Evolutionary conservation across 2,888 invertebrate genomes (phyloP), one percentile per base, ranked within the genome.

Genomic region (Pseudococcus longispinus): DNA sequence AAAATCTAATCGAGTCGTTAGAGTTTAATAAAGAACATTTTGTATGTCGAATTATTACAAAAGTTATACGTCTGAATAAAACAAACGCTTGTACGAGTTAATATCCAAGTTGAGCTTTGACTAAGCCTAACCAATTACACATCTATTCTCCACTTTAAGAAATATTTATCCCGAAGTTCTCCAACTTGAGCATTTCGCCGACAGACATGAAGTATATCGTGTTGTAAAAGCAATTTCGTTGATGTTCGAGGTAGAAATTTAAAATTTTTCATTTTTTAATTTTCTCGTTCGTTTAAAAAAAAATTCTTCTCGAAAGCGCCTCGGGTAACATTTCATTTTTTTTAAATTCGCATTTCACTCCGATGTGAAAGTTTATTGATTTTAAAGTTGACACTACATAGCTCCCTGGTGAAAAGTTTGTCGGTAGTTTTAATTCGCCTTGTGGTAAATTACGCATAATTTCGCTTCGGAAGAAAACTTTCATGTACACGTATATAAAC

Each of bases 401-500:
- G 29, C 20, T 70, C 70, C 70, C 70, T 3, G 29, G 32, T 42
- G 77, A 80, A 80, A 80, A 80, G 77, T 80, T 80, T 11, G 77
- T 42, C 15, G 42, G 77, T 42, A 20, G 77, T 80, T 80, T 80
- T 80, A 70, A 80, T 80, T 80, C 77, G 77, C n/a, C 18, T 42
- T 42, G 18, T 42, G 37, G 42, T 80, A 80, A 80, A 80, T 80
- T 80, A 80, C 77, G 42, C 42, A 80, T 80, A 80, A 80, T 80
- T 80, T 80, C 18, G 29, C 77, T 29, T 42, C 77, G 77, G 77
- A 42, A 70, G 70, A 70, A 42, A 80, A 80, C 20, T 80, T 77
- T 32, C 37, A 32, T 77, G 29, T 80, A 80, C 42, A 32, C 32
- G 74, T 32, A 74, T 74, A 32, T 32, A 74, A 29, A 74, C 32